These are phyloP conservation scores for Rotaria sp. DNA, from an alignment of 2,888 invertebrate genomes.

Conservation along the genomic window DNA sequence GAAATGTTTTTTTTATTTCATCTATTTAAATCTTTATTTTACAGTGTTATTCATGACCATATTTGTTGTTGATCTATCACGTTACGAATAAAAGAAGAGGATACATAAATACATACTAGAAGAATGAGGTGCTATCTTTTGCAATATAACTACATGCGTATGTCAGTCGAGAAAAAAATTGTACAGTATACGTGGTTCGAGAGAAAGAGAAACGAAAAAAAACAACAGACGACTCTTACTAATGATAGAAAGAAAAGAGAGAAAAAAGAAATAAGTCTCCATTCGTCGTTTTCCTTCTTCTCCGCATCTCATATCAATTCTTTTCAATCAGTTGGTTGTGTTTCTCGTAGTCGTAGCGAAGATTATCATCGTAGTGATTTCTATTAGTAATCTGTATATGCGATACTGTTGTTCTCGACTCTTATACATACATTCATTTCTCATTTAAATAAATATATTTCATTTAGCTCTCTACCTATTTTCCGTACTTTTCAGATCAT, in stretches of 20 bases:
- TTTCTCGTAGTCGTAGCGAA: neutral
- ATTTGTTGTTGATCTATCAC: conserved; percentile 19
- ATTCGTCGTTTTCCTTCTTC: neutral
- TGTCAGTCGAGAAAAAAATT: neutral
- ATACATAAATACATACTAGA: neutral
- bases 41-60: neutral
- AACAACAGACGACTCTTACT: neutral
- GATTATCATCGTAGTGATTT: neutral
- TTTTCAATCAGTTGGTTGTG: conserved; percentile 8
- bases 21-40: conserved; percentile 1
- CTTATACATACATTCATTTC: neutral
- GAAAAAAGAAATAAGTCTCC: neutral
- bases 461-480: neutral
- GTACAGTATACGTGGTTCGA: neutral
- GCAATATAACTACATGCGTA: neutral
- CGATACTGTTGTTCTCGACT: neutral
- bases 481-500: neutral
- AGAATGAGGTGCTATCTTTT: neutral
- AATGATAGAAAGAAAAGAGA: neutral
- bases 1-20: neutral
- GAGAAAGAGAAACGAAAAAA: neutral
- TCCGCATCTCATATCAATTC: neutral
- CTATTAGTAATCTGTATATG: neutral
- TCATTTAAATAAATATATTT: neutral
- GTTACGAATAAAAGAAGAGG: neutral